Percentiles rank a stretch among this genome's conserved stretches.
These are phyloP conservation scores for Hanleya hanleyi DNA, from an alignment of 2,888 invertebrate species.

Conservation along the genomic window DNA sequence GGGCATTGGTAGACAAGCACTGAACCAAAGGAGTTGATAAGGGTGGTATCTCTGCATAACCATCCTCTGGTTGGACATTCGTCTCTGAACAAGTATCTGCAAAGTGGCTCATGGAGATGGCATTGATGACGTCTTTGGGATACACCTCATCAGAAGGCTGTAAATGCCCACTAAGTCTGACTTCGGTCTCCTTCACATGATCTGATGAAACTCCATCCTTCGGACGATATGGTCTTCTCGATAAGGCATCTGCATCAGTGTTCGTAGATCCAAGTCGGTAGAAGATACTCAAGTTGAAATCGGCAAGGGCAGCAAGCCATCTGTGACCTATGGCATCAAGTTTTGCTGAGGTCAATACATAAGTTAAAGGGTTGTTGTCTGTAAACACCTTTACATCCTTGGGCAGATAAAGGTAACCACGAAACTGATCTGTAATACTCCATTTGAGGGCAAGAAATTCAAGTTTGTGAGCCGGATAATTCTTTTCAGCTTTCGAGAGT, in stretches of 20 bases:
- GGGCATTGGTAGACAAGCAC: neutral
- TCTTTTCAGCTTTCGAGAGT: slow-evolving; percentile 12
- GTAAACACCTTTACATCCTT: neutral
- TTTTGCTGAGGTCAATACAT: slow-evolving; percentile 19
- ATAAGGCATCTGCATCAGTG: slow-evolving; percentile 23
- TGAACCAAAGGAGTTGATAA: neutral
- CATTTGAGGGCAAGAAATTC: slow-evolving; percentile 29
- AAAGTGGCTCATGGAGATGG: neutral
- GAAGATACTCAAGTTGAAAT: slow-evolving; percentile 13
- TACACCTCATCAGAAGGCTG: neutral
- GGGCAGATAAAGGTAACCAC: slow-evolving; percentile 20
- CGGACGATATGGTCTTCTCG: neutral
- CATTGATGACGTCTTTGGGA: neutral
- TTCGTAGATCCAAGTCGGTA: slow-evolving; percentile 15
- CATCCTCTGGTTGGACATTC: neutral
- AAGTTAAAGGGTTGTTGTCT: slow-evolving; percentile 28
- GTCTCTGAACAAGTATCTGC: neutral
- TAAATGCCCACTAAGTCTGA: neutral
- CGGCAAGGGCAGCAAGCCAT: slow-evolving; percentile 19
- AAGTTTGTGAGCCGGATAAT: slow-evolving; percentile 26
- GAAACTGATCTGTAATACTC: slow-evolving; percentile 28
- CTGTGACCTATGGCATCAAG: slow-evolving; percentile 27
- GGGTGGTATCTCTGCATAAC: no score
- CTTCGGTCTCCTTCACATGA: neutral
- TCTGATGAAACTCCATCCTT: neutral